Conservation (phyloP, 2,888 invertebrate genomes). For the Yponomeuta sedellus region DNA sequence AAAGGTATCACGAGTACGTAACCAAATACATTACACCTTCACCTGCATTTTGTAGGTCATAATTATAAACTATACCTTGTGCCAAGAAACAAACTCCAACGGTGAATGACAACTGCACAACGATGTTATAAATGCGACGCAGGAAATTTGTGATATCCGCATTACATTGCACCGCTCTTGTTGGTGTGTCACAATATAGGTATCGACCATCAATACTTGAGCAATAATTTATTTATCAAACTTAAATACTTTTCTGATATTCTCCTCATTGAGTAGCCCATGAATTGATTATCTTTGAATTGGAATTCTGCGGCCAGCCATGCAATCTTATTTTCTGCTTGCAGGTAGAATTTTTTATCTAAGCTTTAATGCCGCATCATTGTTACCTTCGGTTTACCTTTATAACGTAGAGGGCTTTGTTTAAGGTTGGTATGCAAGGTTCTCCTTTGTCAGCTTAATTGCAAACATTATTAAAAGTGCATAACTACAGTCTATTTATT, state of each 20-base stretch:
- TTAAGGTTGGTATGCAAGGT: neutral
- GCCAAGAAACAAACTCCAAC: conserved; percentile 53
- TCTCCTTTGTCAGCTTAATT: neutral
- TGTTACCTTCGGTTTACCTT: neutral
- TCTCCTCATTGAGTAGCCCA: no score
- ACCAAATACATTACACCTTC: conserved; percentile 31
- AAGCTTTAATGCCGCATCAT: conserved; percentile 22
- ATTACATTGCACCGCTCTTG: conserved; percentile 6
- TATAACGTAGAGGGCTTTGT: neutral
- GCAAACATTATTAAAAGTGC: neutral
- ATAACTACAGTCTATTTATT: no score
- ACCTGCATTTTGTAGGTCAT: conserved; percentile 45
- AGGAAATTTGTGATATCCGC: conserved; percentile 34
- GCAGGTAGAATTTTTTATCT: conserved; percentile 52
- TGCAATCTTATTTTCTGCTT: conserved; percentile 21
- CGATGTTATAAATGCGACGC: conserved; percentile 57
- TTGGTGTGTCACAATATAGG: neutral
- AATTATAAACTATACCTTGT: conserved; percentile 42
- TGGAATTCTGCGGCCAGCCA: neutral
- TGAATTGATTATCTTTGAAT: neutral
- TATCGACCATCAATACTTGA: no score
- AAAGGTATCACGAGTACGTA: neutral
- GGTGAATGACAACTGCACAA: conserved; percentile 52
- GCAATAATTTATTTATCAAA: no score
- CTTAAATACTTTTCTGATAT: neutral